Evolutionary conservation across 2,113 vertebrate genomes (phyloP), one percentile per base, ranked within the genome.

Genomic region (Bubo scandiacus): DNA sequence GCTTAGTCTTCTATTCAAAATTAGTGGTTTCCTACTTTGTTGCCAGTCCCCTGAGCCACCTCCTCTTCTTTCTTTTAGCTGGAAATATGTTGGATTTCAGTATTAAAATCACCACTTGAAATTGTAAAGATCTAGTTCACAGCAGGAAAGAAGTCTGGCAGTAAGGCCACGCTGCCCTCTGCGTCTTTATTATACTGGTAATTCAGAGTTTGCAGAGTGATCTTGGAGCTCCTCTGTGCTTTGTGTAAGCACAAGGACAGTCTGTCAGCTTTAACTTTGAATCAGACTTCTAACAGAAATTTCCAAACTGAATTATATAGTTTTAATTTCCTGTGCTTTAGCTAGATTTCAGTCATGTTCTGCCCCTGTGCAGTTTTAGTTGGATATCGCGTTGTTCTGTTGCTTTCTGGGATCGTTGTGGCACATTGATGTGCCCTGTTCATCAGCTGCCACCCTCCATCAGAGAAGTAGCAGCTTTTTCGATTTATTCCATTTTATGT

Each of bases 41-140:
- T 86, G 34, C 43, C 57, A 55, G 26, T 81, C 26, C n/a, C n/a
- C 68, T 22, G 79, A 90, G 82, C 42, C 42, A 36, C 74, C 51
- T 82, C 58, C 62, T 88, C 58, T 86, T 65, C 87, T 90, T 81
- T 82, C 84, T 93, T 94, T 65, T 77, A 90, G 70, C 70, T 94
- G 79, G 51, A 90, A 83, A 45, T 54, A 25, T n/a, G 74, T 70
- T 88, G 59, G 71, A 80, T 90, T 92, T 90, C 88, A 63, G 51
- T 86, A 25, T 84, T 95, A 49, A 93, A 84, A 87, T 73, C 85
- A 74, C 42, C 59, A 19, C 65, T 83, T 93, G 86, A 90, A 67
- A 71, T 43, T 54, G 40, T 92, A 59, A 78, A 78, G 75, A 38
- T 81, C 38, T 88, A 65, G 23, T 73, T 96, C 71, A 23, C 67